phyloP scores from a whole-genome alignment of 1,140 invertebrate genomes.

The Lepidurus packardi region DNA sequence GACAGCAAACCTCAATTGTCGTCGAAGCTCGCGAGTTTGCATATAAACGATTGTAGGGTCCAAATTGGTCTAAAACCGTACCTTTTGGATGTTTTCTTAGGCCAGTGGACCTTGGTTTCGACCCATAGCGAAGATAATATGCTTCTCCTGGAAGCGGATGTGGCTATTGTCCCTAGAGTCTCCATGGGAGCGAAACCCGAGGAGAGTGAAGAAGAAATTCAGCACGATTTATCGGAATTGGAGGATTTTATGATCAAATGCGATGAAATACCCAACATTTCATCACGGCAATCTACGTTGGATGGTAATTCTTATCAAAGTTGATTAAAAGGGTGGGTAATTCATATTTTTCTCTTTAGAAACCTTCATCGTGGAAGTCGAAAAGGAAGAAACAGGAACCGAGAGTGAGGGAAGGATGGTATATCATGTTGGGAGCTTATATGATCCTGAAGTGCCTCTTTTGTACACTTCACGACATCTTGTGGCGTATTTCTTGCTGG shows the following conservation, averaged over 20 bases:
- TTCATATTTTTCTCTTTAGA: not conserved
- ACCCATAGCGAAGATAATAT: not conserved
- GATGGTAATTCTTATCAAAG: not conserved
- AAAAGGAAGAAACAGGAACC: not conserved
- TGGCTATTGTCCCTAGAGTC: not conserved
- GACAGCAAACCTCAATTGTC: slow-evolving; percentile 34
- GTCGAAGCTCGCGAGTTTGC: slow-evolving; percentile 36
- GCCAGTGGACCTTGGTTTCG: not conserved
- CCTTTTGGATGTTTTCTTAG: slow-evolving; percentile 36
- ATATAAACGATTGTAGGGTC: not conserved
- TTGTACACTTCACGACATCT: slow-evolving; percentile 69
- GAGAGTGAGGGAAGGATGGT: slow-evolving; percentile 32
- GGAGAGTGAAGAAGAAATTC: slow-evolving; percentile 15
- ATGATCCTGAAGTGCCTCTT: slow-evolving; percentile 60
- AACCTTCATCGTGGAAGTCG: not conserved
- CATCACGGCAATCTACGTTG: not conserved
- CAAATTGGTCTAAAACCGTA: not conserved
- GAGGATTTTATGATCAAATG: not conserved
- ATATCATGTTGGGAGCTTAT: slow-evolving; percentile 56
- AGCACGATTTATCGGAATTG: not conserved
- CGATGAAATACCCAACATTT: not conserved
- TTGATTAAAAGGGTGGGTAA: not conserved
- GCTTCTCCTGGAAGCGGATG: not conserved
- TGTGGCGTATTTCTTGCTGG: slow-evolving; percentile 66
- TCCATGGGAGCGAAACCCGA: not conserved